These are phyloP conservation scores for Poeciliopsis turrubarensis DNA, from an alignment of 2,113 vertebrate species.

Conservation along the genomic window DNA sequence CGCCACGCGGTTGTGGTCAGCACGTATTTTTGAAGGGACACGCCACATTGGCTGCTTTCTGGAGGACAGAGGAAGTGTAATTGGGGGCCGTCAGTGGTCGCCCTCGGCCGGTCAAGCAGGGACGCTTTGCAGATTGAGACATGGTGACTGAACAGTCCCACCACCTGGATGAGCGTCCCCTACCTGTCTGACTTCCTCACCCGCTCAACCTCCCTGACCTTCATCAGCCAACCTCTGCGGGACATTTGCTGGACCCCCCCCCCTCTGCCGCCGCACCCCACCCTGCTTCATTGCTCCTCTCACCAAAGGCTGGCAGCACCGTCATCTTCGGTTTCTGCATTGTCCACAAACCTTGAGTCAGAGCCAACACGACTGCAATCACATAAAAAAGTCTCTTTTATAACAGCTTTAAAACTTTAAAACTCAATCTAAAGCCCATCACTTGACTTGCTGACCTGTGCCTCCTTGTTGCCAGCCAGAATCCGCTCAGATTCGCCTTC, in stretches of 20 bases:
- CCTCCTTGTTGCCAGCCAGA: neutral
- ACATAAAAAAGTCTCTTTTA: constrained; percentile 66
- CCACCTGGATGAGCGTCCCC: constrained; percentile 53
- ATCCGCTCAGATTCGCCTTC: neutral
- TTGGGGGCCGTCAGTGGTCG: constrained; percentile 74
- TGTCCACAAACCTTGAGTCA: constrained; percentile 63
- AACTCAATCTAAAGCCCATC: constrained; percentile 37
- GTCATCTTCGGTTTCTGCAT: constrained; percentile 26
- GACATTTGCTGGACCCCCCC: constrained; percentile 4
- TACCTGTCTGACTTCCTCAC: constrained; percentile 64
- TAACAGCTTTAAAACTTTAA: constrained; percentile 52
- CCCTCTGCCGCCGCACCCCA: accelerated
- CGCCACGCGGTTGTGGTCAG: constrained; percentile 30
- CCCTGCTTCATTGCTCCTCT: neutral
- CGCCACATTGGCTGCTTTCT: constrained; percentile 75
- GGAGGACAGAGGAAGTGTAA: constrained; percentile 75
- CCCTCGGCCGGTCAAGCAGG: constrained; percentile 69
- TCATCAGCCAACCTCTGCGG: constrained; percentile 41
- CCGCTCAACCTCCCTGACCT: constrained; percentile 28
- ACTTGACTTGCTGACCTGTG: constrained; percentile 30
- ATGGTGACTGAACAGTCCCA: constrained; percentile 73
- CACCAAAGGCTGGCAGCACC: neutral
- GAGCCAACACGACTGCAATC: constrained; percentile 42
- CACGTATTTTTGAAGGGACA: constrained; percentile 63
- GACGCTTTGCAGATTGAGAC: constrained; percentile 67